Conservation (phyloP, 2,888 invertebrate genomes). For the Acleris laterana region DNA sequence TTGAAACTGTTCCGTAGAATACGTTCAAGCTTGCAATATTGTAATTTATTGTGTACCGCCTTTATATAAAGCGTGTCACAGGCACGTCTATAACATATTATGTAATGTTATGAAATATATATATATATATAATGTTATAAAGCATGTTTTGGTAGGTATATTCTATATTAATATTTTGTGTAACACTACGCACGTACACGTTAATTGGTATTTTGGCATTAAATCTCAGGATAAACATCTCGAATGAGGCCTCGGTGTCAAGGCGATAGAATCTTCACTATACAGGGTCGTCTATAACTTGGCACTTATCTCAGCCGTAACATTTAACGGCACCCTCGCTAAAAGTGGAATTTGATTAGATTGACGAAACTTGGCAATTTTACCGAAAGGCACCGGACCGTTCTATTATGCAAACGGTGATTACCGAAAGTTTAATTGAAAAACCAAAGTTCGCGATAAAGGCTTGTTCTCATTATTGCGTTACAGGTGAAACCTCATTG, state of each 20-base stretch:
- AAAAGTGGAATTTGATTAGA: slow-evolving; percentile 58
- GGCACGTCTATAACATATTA: too few relatives aligned
- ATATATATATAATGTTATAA: too few relatives aligned
- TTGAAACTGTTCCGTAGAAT: too few relatives aligned
- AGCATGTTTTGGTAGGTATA: too few relatives aligned
- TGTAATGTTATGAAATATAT: too few relatives aligned
- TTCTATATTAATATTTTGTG: too few relatives aligned
- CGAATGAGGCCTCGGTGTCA: slow-evolving; percentile 1
- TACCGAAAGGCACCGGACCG: slow-evolving; percentile 51
- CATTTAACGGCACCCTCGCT: slow-evolving; percentile 33
- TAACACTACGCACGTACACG: too few relatives aligned
- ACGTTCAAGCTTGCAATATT: too few relatives aligned
- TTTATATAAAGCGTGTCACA: too few relatives aligned
- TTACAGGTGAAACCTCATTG: slow-evolving; percentile 57
- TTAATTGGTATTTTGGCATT: background rate
- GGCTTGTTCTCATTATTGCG: slow-evolving; percentile 61
- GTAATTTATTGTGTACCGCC: too few relatives aligned
- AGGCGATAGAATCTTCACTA: slow-evolving; percentile 17
- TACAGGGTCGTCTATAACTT: slow-evolving; percentile 27
- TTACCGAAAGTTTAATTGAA: slow-evolving; percentile 68
- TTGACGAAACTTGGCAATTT: slow-evolving; percentile 55
- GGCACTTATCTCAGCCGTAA: slow-evolving; percentile 32
- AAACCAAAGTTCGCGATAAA: slow-evolving; percentile 61
- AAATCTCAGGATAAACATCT: background rate
- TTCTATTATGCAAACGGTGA: slow-evolving; percentile 61